Evolutionary conservation across 2,797 vertebrate species (phyloP).

Genomic region (Acrossocheilus wenchowensis): DNA sequence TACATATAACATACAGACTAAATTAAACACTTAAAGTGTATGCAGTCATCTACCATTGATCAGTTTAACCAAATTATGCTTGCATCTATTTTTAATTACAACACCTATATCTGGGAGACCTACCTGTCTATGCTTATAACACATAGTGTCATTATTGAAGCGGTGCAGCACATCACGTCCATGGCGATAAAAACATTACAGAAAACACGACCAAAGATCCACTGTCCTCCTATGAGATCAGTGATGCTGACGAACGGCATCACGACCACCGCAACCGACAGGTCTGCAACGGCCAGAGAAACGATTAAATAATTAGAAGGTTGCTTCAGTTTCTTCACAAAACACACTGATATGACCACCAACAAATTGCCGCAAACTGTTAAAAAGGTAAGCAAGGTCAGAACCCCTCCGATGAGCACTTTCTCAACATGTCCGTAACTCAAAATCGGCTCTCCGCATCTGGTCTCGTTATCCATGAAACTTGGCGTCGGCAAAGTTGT

Average conservation of each 20-base stretch:
- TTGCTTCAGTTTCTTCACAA: constrained; percentile 95
- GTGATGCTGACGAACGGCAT: constrained; percentile 97
- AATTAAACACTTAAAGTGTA: not conserved
- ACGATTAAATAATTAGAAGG: constrained; percentile 97
- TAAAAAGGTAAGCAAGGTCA: constrained; percentile 89
- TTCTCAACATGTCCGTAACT: constrained; percentile 89
- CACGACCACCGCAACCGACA: constrained; percentile 93
- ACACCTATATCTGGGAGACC: constrained; percentile 56
- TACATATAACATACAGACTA: not conserved
- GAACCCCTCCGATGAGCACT: constrained; percentile 88
- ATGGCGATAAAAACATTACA: constrained; percentile 97
- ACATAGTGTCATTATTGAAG: constrained; percentile 94
- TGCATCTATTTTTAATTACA: not conserved
- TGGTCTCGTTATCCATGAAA: constrained; percentile 46
- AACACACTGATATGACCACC: constrained; percentile 96
- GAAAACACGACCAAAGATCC: constrained; percentile 93
- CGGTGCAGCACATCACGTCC: constrained; percentile 99
- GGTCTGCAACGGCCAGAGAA: constrained; percentile 91
- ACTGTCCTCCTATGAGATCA: constrained; percentile 93
- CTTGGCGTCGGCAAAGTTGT: constrained; percentile 30
- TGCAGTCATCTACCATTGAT: not conserved
- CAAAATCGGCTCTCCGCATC: constrained; percentile 70
- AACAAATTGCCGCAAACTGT: constrained; percentile 93
- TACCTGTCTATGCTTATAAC: constrained; percentile 97
- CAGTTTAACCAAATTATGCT: not conserved